Conservation (phyloP, 2,113 vertebrate species). For the Myotis davidii region DNA sequence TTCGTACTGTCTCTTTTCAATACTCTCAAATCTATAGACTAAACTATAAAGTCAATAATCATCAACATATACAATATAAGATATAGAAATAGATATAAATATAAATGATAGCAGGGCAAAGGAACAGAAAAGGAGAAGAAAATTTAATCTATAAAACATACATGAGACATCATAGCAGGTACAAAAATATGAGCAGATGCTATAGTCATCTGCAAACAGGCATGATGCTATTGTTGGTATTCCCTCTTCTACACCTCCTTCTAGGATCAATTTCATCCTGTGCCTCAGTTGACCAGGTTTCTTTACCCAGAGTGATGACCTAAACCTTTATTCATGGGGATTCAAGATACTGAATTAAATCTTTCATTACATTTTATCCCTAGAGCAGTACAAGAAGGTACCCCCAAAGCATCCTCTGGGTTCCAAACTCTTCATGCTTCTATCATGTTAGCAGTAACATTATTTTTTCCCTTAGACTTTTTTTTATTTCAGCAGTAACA, state of each 20-base stretch:
- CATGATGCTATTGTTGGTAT: background rate
- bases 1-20: background rate
- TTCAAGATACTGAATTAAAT: background rate
- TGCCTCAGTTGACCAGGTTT: background rate
- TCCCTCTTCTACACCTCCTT: background rate
- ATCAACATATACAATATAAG: background rate
- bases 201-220: background rate
- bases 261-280: background rate
- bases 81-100: background rate
- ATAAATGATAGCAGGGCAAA: background rate
- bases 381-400: background rate
- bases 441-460: background rate
- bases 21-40: background rate
- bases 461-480: background rate
- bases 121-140: background rate
- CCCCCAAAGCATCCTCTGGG: background rate
- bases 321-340: background rate
- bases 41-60: background rate
- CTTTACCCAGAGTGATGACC: background rate
- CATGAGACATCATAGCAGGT: background rate
- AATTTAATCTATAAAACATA: background rate
- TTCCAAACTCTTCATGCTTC: background rate
- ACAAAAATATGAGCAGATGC: background rate
- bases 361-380: conserved; percentile 20
- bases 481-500: background rate